phyloP scores from a whole-genome alignment of 1,140 invertebrate genomes.

The Drosophila sproati region DNA sequence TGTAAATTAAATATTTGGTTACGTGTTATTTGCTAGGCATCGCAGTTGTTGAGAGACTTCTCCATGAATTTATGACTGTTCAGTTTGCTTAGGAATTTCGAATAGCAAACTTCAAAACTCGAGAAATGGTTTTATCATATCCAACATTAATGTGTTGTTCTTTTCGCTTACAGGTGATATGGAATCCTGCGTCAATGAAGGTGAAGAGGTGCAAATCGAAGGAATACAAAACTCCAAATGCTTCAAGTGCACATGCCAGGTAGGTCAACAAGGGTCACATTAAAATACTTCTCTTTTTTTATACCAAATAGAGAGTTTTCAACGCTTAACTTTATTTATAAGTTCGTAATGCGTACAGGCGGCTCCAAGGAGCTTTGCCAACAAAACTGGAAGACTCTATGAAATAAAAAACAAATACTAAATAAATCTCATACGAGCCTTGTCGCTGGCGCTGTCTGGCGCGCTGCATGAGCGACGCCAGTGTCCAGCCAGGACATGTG shows the following conservation, averaged over 20 bases:
- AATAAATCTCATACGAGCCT: constrained; percentile 60
- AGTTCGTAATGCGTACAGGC: constrained; percentile 12
- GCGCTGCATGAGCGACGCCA: constrained; percentile 70
- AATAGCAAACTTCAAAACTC: constrained; percentile 27
- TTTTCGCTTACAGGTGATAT: constrained; percentile 61
- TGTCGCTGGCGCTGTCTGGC: constrained; percentile 31
- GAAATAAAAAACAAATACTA: constrained; percentile 61
- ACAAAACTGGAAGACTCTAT: constrained; percentile 41
- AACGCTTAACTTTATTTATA: constrained; percentile 15
- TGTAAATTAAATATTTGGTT: constrained; percentile 77
- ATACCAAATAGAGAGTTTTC: neutral
- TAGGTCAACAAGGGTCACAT: constrained; percentile 34
- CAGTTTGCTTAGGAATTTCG: constrained; percentile 31
- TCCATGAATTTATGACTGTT: constrained; percentile 54
- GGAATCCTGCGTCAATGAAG: constrained; percentile 77
- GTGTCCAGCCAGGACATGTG: constrained; percentile 71
- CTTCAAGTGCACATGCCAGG: constrained; percentile 78
- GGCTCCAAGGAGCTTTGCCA: constrained; percentile 59
- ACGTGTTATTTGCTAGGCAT: constrained; percentile 64
- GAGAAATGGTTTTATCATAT: constrained; percentile 9
- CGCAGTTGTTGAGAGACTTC: constrained; percentile 33
- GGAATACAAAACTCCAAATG: constrained; percentile 71
- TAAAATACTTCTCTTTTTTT: no score
- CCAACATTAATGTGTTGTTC: constrained; percentile 1
- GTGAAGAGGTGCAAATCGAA: constrained; percentile 67